Evolutionary conservation across 1,140 invertebrate genomes (phyloP).

Genomic region (Leucophenga varia): DNA sequence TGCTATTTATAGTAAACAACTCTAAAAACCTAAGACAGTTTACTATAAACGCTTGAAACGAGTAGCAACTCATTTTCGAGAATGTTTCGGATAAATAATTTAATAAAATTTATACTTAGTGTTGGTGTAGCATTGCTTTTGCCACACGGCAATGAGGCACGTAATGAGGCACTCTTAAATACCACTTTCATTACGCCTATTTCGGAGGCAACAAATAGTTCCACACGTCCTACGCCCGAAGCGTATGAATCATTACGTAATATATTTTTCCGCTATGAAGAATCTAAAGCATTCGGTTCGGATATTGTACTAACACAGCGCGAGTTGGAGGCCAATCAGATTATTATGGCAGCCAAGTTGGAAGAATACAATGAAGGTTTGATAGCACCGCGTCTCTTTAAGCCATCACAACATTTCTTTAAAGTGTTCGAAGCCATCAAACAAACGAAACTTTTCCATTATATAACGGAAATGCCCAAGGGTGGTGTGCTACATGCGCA

Average conservation of each 20-base stretch:
- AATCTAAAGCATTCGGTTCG: conserved; percentile 45
- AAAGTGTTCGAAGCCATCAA: conserved; percentile 61
- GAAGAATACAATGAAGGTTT: conserved; percentile 63
- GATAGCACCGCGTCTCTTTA: conserved; percentile 60
- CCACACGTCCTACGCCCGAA: conserved; percentile 6
- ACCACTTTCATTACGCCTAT: not conserved
- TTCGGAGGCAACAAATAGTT: not conserved
- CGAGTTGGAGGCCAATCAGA: conserved; percentile 64
- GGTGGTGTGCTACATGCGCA: conserved; percentile 72
- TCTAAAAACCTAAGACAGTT: no score
- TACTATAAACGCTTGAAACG: no score
- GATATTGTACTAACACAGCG: conserved; percentile 57
- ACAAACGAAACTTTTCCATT: conserved; percentile 65
- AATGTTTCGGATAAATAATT: no score
- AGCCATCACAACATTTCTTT: conserved; percentile 67
- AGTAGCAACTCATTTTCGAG: no score
- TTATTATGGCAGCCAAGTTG: conserved; percentile 66
- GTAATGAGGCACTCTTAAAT: no score
- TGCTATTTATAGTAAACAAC: no score
- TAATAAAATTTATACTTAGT: no score
- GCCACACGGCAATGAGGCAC: no score
- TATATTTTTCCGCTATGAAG: conserved; percentile 14
- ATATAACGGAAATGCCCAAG: conserved; percentile 68
- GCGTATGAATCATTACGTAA: conserved; percentile 14
- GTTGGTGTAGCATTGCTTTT: no score